phyloP scores from a whole-genome alignment of 2,797 vertebrate species.

The Lagodon rhomboides region DNA sequence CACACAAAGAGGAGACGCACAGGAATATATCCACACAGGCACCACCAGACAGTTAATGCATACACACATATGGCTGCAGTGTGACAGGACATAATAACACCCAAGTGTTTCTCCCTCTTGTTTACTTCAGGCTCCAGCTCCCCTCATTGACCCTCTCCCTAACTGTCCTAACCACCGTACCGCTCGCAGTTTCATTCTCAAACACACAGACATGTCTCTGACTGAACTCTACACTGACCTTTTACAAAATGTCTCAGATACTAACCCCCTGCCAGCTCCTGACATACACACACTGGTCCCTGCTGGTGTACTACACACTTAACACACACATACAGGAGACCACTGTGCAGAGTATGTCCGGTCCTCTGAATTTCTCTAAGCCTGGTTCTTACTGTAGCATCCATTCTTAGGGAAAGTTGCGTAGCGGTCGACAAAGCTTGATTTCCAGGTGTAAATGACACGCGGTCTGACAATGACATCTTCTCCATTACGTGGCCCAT shows the following conservation, averaged over 20 bases:
- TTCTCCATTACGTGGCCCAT: too few relatives aligned
- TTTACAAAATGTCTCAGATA: constrained; percentile 73
- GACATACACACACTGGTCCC: constrained; percentile 68
- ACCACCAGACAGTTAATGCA: background rate
- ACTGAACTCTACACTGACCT: constrained; percentile 75
- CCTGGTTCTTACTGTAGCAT: constrained; percentile 3
- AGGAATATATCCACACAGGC: background rate
- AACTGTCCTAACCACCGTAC: constrained; percentile 47
- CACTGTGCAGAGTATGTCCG: constrained; percentile 5
- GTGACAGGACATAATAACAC: constrained; percentile 12
- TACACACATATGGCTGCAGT: constrained; percentile 4
- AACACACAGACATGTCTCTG: constrained; percentile 54
- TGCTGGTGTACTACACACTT: constrained; percentile 51
- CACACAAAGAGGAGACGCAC: background rate
- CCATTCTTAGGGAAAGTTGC: too few relatives aligned
- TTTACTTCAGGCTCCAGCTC: constrained; percentile 36
- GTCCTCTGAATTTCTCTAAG: background rate
- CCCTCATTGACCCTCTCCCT: constrained; percentile 19
- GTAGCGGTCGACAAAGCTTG: too few relatives aligned
- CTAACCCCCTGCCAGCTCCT: constrained; percentile 73
- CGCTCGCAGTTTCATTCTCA: constrained; percentile 58
- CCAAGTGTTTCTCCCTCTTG: constrained; percentile 10
- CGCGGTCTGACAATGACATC: too few relatives aligned
- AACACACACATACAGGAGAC: constrained; percentile 37
- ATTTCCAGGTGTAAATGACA: too few relatives aligned